A percentile compares a stretch with the other conserved stretches of the same genome.
phyloP scores from a whole-genome alignment of 2,797 vertebrate genomes.

The Siniperca undulata region DNA sequence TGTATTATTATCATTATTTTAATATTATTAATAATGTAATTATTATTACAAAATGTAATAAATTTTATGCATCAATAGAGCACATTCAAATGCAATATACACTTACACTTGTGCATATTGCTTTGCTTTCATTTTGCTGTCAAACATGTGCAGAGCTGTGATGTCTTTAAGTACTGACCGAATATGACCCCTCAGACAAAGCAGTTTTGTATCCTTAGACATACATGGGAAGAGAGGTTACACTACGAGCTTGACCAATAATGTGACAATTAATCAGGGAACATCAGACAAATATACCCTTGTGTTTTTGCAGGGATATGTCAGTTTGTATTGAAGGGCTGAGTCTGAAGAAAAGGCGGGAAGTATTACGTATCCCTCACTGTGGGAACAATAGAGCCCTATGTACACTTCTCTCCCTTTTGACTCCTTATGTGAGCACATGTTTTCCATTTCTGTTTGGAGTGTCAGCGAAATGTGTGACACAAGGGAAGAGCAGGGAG shows the following conservation, averaged over 20 bases:
- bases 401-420: slow-evolving; percentile 46
- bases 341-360: slow-evolving; percentile 33
- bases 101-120: not conserved
- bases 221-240: slow-evolving; percentile 16
- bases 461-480: slow-evolving; percentile 63
- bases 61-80: not conserved
- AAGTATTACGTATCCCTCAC: slow-evolving; percentile 24
- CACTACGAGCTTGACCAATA: slow-evolving; percentile 3
- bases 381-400: slow-evolving; percentile 57
- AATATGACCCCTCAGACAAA: slow-evolving; percentile 25
- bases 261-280: slow-evolving; percentile 44
- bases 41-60: not conserved
- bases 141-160: not conserved
- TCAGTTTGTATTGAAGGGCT: slow-evolving; percentile 41
- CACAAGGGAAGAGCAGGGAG: slow-evolving; percentile 41
- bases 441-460: slow-evolving; percentile 65
- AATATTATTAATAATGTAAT: not conserved
- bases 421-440: slow-evolving; percentile 56
- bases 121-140: not conserved
- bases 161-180: slow-evolving; percentile 3
- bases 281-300: slow-evolving; percentile 38
- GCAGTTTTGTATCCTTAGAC: not conserved
- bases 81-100: not conserved
- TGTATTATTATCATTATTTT: not conserved
- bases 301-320: slow-evolving; percentile 53